phyloP scores from a whole-genome alignment of 53 echinoderm and acorn worm species.

The Holothuria scabra region DNA sequence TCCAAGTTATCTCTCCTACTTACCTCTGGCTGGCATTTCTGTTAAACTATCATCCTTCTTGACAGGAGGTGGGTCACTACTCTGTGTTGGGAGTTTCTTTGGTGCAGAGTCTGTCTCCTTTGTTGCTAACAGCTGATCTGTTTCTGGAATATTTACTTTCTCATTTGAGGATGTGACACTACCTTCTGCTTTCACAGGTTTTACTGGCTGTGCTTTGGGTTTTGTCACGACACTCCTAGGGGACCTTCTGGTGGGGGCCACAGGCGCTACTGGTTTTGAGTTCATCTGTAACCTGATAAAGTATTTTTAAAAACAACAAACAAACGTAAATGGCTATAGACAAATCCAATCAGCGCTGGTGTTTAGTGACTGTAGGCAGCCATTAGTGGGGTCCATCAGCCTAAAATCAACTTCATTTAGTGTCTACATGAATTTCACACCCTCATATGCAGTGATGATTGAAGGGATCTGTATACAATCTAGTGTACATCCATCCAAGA shows the following conservation, averaged over 20 bases:
- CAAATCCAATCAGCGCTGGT: no score
- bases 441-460: no score
- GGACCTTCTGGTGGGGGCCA: conserved; percentile 12
- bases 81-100: background rate
- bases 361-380: no score
- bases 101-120: background rate
- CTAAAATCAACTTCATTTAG: no score
- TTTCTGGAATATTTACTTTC: no score
- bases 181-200: background rate
- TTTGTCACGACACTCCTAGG: conserved; percentile 7
- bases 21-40: background rate
- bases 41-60: background rate
- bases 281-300: conserved; percentile 11
- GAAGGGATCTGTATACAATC: no score
- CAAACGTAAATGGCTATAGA: no score
- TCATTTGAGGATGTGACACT: background rate
- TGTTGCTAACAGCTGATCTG: background rate
- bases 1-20: no score
- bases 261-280: background rate
- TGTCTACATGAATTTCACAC: no score
- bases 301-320: no score
- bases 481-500: no score
- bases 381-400: no score
- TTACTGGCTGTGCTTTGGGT: background rate
- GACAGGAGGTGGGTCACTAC: background rate